These are phyloP conservation scores for Mus pahari DNA, from an alignment of 2,113 vertebrate genomes.

Conservation along the genomic window DNA sequence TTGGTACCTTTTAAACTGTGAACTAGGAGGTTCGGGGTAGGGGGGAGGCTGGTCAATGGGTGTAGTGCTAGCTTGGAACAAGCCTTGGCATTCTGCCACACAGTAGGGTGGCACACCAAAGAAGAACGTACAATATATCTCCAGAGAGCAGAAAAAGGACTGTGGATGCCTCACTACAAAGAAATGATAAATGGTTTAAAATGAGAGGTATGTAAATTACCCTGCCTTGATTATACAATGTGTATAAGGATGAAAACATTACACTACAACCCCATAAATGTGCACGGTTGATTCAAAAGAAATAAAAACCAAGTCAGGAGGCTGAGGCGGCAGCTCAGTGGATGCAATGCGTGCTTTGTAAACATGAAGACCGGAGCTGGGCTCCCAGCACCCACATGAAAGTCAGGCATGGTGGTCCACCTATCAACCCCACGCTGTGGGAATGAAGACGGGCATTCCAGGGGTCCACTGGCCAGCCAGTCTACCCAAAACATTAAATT, in stretches of 20 bases:
- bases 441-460: not conserved
- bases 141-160: not conserved
- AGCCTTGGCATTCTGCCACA: not conserved
- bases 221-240: not conserved
- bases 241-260: not conserved
- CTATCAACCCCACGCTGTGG: not conserved
- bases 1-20: conserved; percentile 35
- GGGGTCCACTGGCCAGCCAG: not conserved
- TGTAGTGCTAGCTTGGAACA: not conserved
- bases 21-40: not conserved
- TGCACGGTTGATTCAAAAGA: not conserved
- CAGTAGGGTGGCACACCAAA: not conserved
- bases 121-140: not conserved
- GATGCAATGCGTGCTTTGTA: not conserved
- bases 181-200: not conserved
- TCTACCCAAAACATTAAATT: not conserved
- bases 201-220: conserved; percentile 29
- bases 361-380: not conserved
- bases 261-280: not conserved
- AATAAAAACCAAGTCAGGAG: not conserved
- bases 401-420: not conserved
- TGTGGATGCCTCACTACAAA: conserved; percentile 18
- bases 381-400: not conserved
- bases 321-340: not conserved
- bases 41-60: not conserved